A percentile compares a stretch with the other conserved stretches of the same genome.
Evolutionary conservation across 2,888 invertebrate genomes (phyloP).

Genomic region (Lasioglossum calceatum): DNA sequence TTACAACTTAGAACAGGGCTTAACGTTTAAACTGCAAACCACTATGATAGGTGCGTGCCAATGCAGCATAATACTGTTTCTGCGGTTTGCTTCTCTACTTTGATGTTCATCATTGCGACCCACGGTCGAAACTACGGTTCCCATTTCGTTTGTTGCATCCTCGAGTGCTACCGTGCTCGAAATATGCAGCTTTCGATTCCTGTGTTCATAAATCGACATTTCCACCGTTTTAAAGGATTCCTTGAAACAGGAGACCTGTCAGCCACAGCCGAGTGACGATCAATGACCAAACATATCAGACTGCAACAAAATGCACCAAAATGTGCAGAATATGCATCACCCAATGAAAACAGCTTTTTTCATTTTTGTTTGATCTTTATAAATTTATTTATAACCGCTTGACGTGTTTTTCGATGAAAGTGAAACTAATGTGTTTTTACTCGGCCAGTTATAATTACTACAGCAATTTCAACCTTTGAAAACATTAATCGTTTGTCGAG

Average conservation of each 20-base stretch:
- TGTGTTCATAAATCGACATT: neutral
- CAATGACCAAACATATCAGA: neutral
- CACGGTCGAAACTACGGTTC: conserved; percentile 40
- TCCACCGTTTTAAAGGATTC: neutral
- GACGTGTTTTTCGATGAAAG: neutral
- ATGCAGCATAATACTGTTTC: conserved; percentile 4
- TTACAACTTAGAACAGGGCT: conserved; percentile 72
- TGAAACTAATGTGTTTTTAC: neutral
- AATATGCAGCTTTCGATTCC: neutral
- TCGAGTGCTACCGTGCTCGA: neutral
- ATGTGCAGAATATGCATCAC: neutral
- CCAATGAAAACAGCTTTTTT: neutral
- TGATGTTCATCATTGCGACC: conserved; percentile 50
- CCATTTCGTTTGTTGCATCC: neutral
- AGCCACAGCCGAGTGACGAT: neutral
- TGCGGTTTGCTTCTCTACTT: conserved; percentile 13
- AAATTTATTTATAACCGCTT: neutral
- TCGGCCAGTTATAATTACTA: neutral
- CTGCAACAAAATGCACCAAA: neutral
- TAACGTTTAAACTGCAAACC: conserved; percentile 61
- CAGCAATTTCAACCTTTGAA: neutral
- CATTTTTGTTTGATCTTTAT: neutral
- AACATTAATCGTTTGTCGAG: neutral
- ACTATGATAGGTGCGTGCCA: conserved; percentile 37
- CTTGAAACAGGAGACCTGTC: neutral